phyloP scores from a whole-genome alignment of 2,113 vertebrate species.

The Pholis gunnellus region DNA sequence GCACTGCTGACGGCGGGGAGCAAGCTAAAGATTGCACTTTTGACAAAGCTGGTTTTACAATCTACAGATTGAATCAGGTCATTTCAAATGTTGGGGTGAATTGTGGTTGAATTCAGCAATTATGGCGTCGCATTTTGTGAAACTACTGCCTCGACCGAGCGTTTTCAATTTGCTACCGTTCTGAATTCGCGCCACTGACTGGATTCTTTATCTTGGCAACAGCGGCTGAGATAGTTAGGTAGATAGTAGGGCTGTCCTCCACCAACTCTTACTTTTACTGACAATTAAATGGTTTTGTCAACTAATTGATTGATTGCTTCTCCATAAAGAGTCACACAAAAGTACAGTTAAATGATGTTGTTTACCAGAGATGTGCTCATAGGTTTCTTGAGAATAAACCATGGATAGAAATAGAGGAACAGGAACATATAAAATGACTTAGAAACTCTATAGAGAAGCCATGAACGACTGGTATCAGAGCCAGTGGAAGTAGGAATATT shows the following conservation, averaged over 20 bases:
- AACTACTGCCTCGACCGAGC: not conserved
- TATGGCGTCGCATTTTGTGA: not conserved
- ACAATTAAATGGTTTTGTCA: not conserved
- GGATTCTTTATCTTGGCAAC: not conserved
- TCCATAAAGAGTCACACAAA: not conserved
- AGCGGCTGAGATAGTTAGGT: too few relatives aligned
- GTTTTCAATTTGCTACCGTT: not conserved
- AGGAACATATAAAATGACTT: not conserved
- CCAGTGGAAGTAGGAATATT: not conserved
- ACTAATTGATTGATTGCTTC: not conserved
- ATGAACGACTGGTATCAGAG: not conserved
- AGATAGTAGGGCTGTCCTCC: too few relatives aligned
- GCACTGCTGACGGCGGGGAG: too few relatives aligned
- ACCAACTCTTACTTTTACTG: not conserved
- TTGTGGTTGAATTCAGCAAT: not conserved
- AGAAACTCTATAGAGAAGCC: not conserved
- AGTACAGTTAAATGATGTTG: not conserved
- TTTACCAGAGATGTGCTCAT: not conserved
- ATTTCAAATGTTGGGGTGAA: not conserved
- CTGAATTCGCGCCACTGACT: not conserved
- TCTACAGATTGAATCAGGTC: not conserved
- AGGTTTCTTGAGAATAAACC: not conserved
- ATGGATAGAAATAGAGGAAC: not conserved
- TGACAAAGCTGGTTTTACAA: not conserved
- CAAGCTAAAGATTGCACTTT: not conserved